Conservation (phyloP, 2,888 invertebrate species). For the Adelognathus sp. region DNA sequence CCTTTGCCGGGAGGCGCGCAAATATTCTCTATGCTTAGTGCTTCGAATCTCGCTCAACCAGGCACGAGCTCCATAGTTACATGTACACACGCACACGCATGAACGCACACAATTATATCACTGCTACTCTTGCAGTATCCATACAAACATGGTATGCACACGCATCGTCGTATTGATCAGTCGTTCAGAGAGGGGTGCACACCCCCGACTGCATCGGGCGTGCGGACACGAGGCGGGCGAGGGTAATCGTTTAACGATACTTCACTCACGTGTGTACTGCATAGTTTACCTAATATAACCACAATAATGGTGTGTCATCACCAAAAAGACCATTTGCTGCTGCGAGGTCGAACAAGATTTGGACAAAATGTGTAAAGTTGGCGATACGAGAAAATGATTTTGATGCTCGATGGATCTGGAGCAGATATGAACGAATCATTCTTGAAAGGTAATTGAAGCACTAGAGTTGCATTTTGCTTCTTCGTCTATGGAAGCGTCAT, state of each 20-base stretch:
- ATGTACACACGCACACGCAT: not conserved
- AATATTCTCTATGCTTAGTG: conserved; percentile 49
- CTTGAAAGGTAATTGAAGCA: too few species aligned
- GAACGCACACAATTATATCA: not conserved
- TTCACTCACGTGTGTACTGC: not conserved
- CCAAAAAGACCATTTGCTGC: not conserved
- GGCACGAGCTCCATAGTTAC: conserved; percentile 7
- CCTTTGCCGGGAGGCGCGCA: conserved; percentile 48
- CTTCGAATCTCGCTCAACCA: conserved; percentile 40
- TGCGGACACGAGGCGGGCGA: not conserved
- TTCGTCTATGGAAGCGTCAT: too few species aligned
- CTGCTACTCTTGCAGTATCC: not conserved
- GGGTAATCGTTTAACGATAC: conserved; percentile 25
- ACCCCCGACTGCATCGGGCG: not conserved
- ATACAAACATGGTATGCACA: conserved; percentile 13
- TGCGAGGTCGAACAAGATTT: not conserved
- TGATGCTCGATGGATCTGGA: not conserved
- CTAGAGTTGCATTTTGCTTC: too few species aligned
- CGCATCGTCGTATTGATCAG: conserved; percentile 34
- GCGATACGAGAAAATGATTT: not conserved
- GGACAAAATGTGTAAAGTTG: not conserved
- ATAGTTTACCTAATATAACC: not conserved
- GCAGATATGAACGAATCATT: not conserved
- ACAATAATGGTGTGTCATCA: not conserved
- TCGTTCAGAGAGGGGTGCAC: not conserved